These are phyloP conservation scores for Tapera naevia DNA, from an alignment of 2,797 vertebrate species.

Conservation along the genomic window DNA sequence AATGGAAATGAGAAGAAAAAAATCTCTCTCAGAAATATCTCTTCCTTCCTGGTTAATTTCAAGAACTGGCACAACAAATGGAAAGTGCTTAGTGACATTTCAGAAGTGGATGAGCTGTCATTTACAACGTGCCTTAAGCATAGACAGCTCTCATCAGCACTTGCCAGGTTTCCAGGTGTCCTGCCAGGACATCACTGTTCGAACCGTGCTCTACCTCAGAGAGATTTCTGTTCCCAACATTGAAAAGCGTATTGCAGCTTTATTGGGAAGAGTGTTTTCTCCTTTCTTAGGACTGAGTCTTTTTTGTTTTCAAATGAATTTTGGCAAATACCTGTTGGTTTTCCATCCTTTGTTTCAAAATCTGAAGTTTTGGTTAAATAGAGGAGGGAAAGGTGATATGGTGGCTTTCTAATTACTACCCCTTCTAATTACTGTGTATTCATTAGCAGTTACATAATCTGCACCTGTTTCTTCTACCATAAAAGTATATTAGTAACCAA, in stretches of 20 bases:
- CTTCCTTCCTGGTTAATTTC: background rate
- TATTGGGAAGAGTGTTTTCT: background rate
- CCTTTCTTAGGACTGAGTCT: background rate
- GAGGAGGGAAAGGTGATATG: background rate
- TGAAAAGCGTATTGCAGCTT: background rate
- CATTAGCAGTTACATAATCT: background rate
- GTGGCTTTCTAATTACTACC: background rate
- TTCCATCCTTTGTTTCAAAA: background rate
- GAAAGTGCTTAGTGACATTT: background rate
- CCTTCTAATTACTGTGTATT: background rate
- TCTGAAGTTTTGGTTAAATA: background rate
- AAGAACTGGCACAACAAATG: background rate
- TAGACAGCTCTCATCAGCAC: background rate
- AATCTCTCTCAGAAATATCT: background rate
- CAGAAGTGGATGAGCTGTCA: background rate
- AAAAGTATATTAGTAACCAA: background rate
- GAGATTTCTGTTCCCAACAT: background rate
- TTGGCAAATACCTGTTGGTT: background rate
- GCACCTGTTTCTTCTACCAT: background rate
- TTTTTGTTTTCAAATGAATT: background rate
- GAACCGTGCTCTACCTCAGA: background rate
- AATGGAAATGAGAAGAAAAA: background rate
- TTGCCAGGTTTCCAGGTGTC: background rate
- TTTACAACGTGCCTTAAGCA: background rate
- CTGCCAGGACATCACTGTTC: background rate